These are phyloP conservation scores for Vannuccia rotundouncinata DNA, from an alignment of 2,888 invertebrate species.

Conservation along the genomic window DNA sequence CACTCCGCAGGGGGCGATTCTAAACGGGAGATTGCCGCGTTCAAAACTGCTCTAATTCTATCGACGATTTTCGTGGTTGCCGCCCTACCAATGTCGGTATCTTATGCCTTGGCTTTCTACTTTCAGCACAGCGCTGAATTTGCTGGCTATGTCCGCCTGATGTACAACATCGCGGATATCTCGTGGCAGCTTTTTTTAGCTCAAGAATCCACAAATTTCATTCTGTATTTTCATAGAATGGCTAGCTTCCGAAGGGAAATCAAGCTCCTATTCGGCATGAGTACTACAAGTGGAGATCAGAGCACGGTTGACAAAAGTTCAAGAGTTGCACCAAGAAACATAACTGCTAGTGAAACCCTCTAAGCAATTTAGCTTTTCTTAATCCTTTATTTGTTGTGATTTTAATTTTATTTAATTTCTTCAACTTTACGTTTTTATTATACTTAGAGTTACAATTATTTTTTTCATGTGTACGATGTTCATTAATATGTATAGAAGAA, in stretches of 20 bases:
- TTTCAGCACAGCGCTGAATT: background rate
- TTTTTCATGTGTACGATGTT: too few relatives aligned
- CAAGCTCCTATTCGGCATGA: background rate
- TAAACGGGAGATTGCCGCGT: constrained; percentile 18
- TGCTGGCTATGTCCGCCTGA: background rate
- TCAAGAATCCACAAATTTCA: constrained; percentile 23
- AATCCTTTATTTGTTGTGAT: too few relatives aligned
- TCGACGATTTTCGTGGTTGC: constrained; percentile 17
- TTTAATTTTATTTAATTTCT: too few relatives aligned
- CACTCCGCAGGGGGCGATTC: background rate
- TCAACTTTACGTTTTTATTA: too few relatives aligned
- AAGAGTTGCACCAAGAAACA: background rate
- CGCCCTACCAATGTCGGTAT: constrained; percentile 18
- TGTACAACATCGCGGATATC: constrained; percentile 31
- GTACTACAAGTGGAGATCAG: background rate
- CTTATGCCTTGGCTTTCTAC: constrained; percentile 22
- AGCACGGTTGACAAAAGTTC: background rate
- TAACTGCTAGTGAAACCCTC: too few relatives aligned
- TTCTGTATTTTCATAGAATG: background rate
- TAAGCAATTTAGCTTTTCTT: too few relatives aligned
- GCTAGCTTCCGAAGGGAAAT: background rate
- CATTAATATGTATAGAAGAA: too few relatives aligned
- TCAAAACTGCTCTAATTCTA: background rate
- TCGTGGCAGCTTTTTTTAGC: constrained; percentile 24
- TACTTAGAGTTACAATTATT: too few relatives aligned